A percentile compares a stretch with the other conserved stretches of the same genome.
phyloP scores from a whole-genome alignment of 2,888 invertebrate genomes.

The Lochmaea capreae region DNA sequence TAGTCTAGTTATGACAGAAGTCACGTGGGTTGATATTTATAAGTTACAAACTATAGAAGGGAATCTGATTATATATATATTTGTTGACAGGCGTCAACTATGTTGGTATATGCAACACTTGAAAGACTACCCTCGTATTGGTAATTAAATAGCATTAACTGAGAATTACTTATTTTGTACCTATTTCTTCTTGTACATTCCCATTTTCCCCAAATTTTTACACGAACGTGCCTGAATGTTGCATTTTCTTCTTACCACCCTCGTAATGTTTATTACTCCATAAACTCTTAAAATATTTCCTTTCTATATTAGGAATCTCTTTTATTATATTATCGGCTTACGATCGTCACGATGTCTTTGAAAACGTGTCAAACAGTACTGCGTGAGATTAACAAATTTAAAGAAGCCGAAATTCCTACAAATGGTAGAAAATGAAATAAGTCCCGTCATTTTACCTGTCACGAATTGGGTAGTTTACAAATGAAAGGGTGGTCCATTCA shows the following conservation, averaged over 20 bases:
- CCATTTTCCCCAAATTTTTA: too few relatives aligned
- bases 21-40: too few relatives aligned
- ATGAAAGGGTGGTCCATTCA: slow-evolving; percentile 37
- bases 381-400: slow-evolving; percentile 32
- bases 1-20: too few relatives aligned
- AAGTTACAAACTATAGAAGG: too few relatives aligned
- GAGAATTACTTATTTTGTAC: too few relatives aligned
- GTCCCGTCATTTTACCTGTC: slow-evolving; percentile 41
- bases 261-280: not conserved
- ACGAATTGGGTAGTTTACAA: slow-evolving; percentile 35
- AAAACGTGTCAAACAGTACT: slow-evolving; percentile 32
- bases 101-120: too few relatives aligned
- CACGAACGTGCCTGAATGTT: too few relatives aligned
- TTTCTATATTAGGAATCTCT: not conserved
- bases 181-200: too few relatives aligned
- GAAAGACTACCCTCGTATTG: too few relatives aligned
- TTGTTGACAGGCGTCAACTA: too few relatives aligned
- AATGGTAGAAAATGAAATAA: slow-evolving; percentile 35
- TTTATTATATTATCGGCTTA: slow-evolving; percentile 7
- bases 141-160: too few relatives aligned
- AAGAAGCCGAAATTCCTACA: slow-evolving; percentile 39
- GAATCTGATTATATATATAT: too few relatives aligned
- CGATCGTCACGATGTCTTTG: not conserved
- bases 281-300: not conserved
- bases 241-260: not conserved